These are phyloP conservation scores for Cistogaster globosa DNA, from an alignment of 2,888 invertebrate genomes.

Conservation along the genomic window DNA sequence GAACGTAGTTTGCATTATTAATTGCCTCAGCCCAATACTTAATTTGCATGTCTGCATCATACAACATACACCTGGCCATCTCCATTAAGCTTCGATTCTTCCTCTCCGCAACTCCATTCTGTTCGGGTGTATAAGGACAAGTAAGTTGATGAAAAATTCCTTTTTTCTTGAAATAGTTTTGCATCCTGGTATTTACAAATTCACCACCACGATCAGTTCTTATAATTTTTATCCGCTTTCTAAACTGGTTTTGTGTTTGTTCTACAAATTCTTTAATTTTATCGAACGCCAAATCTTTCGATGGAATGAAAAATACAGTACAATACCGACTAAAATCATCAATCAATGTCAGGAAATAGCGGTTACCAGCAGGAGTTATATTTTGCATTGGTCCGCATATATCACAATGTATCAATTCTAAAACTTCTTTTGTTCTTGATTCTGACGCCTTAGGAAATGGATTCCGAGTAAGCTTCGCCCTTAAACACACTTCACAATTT, in stretches of 20 bases:
- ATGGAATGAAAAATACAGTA: slow-evolving; percentile 6
- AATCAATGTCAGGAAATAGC: background rate
- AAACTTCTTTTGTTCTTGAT: background rate
- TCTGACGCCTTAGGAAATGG: slow-evolving; percentile 26
- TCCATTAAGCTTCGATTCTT: background rate
- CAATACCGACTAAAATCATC: slow-evolving; percentile 25
- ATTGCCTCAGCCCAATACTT: too few species aligned
- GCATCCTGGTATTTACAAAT: too few species aligned
- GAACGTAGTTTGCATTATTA: too few species aligned
- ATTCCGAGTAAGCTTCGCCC: slow-evolving; percentile 1
- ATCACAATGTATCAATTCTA: slow-evolving; percentile 20
- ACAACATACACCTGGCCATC: too few species aligned
- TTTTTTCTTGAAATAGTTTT: too few species aligned
- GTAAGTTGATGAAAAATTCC: too few species aligned
- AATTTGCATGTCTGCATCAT: too few species aligned
- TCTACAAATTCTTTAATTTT: slow-evolving; percentile 33
- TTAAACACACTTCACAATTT: slow-evolving; percentile 19
- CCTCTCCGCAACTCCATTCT: too few species aligned
- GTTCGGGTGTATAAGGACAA: too few species aligned
- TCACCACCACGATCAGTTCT: too few species aligned
- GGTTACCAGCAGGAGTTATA: background rate
- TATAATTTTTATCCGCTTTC: background rate
- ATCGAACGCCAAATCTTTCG: slow-evolving; percentile 6
- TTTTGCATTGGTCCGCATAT: slow-evolving; percentile 25
- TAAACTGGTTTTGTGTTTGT: slow-evolving; percentile 9